phyloP scores from a whole-genome alignment of 2,888 invertebrate genomes.

The Temnothorax ravouxi region DNA sequence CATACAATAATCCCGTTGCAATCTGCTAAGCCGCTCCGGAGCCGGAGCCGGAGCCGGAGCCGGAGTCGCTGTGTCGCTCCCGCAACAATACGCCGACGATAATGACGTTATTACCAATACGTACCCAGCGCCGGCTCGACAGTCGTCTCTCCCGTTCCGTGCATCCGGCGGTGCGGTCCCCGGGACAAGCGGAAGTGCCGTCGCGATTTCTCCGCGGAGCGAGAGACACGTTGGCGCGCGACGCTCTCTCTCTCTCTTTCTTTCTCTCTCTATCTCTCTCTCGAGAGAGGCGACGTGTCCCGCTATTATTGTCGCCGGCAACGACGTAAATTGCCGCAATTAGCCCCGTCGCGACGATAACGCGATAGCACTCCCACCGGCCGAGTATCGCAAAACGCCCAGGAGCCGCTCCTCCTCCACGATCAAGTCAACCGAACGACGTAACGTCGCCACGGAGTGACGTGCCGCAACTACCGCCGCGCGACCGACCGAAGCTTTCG shows the following conservation, averaged over 20 bases:
- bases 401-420: not conserved
- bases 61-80: no score
- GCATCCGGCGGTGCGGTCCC: slow-evolving; percentile 56
- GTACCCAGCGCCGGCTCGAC: slow-evolving; percentile 40
- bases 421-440: slow-evolving; percentile 11
- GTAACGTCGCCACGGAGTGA: not conserved
- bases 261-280: not conserved
- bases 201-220: slow-evolving; percentile 9
- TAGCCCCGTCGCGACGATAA: slow-evolving; percentile 47
- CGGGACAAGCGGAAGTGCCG: slow-evolving; percentile 9
- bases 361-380: not conserved
- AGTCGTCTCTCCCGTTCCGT: slow-evolving; percentile 40
- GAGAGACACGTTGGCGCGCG: not conserved
- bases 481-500: slow-evolving; percentile 20
- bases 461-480: slow-evolving; percentile 25
- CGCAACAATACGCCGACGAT: not conserved
- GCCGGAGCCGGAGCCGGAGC: no score
- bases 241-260: not conserved
- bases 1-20: not conserved
- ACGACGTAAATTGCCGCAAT: slow-evolving; percentile 64
- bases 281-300: slow-evolving; percentile 19
- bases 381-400: not conserved
- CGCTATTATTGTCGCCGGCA: slow-evolving; percentile 43
- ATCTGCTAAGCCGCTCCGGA: no score
- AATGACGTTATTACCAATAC: slow-evolving; percentile 22